A percentile compares a stretch with the other conserved stretches of the same genome.
These are phyloP conservation scores for Sminthopsis crassicaudata DNA, from an alignment of 2,113 vertebrate genomes.

Conservation along the genomic window DNA sequence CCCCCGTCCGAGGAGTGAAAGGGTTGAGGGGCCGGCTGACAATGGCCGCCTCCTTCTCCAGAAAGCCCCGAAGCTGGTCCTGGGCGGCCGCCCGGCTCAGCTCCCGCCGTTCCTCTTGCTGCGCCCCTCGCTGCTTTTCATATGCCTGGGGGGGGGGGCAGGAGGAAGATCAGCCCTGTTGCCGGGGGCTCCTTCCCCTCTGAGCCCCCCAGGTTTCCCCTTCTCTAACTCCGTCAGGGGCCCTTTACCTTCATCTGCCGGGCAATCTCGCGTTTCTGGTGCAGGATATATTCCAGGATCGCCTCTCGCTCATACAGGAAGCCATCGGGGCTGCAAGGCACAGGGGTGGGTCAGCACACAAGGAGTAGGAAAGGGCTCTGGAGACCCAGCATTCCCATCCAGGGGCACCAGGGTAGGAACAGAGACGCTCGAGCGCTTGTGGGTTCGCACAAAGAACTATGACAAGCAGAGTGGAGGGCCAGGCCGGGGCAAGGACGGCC, in stretches of 20 bases:
- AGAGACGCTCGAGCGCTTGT: background rate
- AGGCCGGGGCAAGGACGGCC: too few species aligned
- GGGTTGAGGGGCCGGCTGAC: slow-evolving; percentile 95
- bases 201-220: rapidly evolving
- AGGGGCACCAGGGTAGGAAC: too few species aligned
- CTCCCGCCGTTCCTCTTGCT: slow-evolving; percentile 85
- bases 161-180: background rate
- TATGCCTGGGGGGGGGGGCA: slow-evolving; percentile 83
- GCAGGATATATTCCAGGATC: slow-evolving; percentile 93
- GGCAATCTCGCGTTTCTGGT: slow-evolving; percentile 92
- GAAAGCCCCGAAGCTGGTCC: slow-evolving; percentile 89
- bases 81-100: slow-evolving; percentile 88
- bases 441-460: background rate
- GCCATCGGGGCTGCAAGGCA: slow-evolving; percentile 86
- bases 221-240: background rate
- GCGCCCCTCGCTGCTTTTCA: slow-evolving; percentile 90
- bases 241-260: slow-evolving; percentile 90
- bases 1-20: slow-evolving; percentile 74
- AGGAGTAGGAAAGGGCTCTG: background rate
- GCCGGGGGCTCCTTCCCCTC: rapidly evolving
- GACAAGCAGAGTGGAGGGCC: background rate
- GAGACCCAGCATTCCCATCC: background rate
- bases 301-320: slow-evolving; percentile 94
- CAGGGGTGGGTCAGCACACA: background rate
- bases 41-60: slow-evolving; percentile 90